A percentile compares a stretch with the other conserved stretches of the same genome.
Conservation (phyloP, 2,113 vertebrate species). For the Dendropsophus ebraccatus region DNA sequence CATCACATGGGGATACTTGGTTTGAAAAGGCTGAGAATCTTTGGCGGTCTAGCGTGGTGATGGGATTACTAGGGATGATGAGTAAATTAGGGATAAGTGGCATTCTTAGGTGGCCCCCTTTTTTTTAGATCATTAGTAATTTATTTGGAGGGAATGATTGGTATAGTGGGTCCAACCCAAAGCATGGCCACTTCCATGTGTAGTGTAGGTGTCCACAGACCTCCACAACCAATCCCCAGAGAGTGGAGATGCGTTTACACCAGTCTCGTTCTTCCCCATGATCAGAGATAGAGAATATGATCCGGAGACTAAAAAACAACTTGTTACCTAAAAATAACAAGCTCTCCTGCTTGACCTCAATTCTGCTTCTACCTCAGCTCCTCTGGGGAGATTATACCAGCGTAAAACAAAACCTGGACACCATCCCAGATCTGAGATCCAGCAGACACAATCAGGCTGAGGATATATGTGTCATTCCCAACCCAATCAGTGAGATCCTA, state of each 20-base stretch:
- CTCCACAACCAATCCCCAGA: constrained; percentile 1
- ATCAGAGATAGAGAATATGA: constrained; percentile 24
- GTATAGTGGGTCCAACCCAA: neutral
- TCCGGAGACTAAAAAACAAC: constrained; percentile 27
- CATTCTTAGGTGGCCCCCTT: too few species aligned
- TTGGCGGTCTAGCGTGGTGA: neutral
- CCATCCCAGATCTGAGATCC: constrained; percentile 53
- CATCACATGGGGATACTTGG: too few species aligned
- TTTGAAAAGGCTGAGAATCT: too few species aligned
- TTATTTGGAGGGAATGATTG: too few species aligned
- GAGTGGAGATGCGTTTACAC: neutral
- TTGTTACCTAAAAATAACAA: constrained; percentile 59
- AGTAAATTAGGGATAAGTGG: neutral
- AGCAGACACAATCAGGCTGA: constrained; percentile 50
- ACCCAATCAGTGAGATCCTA: constrained; percentile 19
- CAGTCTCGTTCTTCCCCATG: neutral
- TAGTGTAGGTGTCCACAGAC: neutral
- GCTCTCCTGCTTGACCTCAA: constrained; percentile 55
- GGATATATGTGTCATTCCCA: constrained; percentile 26
- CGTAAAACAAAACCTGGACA: constrained; percentile 54
- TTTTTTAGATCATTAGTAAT: too few species aligned
- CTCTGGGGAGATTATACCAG: constrained; percentile 56
- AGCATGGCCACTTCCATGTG: neutral
- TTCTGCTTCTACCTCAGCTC: constrained; percentile 45
- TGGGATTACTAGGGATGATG: neutral